Conservation (phyloP, 2,113 vertebrate species). For the Cisticola juncidis region DNA sequence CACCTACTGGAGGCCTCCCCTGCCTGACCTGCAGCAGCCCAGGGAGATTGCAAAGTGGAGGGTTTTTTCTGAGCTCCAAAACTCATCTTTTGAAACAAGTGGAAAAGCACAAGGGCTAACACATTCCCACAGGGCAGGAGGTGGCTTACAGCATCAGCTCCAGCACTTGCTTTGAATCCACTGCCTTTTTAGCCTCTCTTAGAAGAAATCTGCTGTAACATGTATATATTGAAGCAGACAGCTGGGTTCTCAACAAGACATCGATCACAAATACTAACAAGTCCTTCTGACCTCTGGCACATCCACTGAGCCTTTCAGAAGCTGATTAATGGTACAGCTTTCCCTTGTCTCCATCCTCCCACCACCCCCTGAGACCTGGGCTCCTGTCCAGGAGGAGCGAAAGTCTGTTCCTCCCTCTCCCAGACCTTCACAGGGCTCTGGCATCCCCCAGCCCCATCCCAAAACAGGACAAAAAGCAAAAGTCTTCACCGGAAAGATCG, state of each 20-base stretch:
- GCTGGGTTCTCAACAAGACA: conserved; percentile 42
- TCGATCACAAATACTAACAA: conserved; percentile 41
- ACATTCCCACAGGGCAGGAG: background rate
- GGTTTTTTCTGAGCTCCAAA: background rate
- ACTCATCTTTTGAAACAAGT: background rate
- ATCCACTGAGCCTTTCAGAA: background rate
- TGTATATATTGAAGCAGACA: background rate
- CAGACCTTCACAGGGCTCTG: background rate
- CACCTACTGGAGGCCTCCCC: background rate
- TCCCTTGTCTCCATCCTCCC: background rate
- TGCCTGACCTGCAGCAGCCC: background rate
- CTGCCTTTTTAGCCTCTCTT: background rate
- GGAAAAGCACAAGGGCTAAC: background rate
- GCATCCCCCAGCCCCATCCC: background rate
- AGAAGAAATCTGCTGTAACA: background rate
- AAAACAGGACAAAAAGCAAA: background rate
- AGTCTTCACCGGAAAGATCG: background rate
- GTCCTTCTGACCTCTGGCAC: conserved; percentile 32
- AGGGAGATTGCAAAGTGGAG: background rate
- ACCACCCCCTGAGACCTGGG: background rate
- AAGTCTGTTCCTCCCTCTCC: background rate
- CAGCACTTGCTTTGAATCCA: background rate
- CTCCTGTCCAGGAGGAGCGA: background rate
- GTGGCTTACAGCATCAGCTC: background rate
- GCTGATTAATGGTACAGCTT: conserved; percentile 19